Evolutionary conservation across 2,797 vertebrate species (phyloP), one percentile per base, ranked within the genome.

Genomic region (Poecile montanus): DNA sequence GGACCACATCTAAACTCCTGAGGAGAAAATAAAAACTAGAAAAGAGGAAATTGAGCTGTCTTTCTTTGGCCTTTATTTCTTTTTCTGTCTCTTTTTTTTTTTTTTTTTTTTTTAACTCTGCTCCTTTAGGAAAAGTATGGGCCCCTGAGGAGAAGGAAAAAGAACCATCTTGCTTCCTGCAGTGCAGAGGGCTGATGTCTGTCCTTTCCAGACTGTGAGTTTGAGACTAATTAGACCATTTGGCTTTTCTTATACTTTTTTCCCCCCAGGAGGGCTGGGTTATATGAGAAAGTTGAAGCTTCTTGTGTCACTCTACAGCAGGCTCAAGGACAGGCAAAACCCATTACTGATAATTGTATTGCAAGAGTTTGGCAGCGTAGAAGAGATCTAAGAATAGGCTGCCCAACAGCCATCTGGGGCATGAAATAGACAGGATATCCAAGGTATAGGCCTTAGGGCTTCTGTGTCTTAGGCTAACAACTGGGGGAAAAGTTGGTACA

Each of bases 211-310:
- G 75, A 40, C 68, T 77, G 32, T 61, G 68, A 91, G 47, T 72
- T 61, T 74, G 68, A 89, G 48, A 68, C 68, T 94, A 93, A 96
- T 95, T 94, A 95, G 85, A 93, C 61, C 82, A 80, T 91, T 96
- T 83, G 68, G 34, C 82, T 93, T 92, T 91, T 82, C 65, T 88
- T 80, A 32, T 9, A 68, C 48, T 11, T 85, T 73, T 91, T 74
- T 7, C 12, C 65, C 54, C 60, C 15, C 42, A 77, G 87, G 91
- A 89, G 79, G 67, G 42, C 79, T 83, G 82, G 77, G 38, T 85
- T 88, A 61, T 48, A 36, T 80, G 79, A 94, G 85, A 89, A 93
- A 88, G 75, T 61, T 77, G 68, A 92, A 85, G 38, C 65, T 83
- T 54, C 65, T 63, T 0, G 0, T 77, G 78, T 85, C 61, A 71